Base-by-base conservation (phyloP, 2,797 vertebrate genomes). In the Sandelia bainsii region DNA sequence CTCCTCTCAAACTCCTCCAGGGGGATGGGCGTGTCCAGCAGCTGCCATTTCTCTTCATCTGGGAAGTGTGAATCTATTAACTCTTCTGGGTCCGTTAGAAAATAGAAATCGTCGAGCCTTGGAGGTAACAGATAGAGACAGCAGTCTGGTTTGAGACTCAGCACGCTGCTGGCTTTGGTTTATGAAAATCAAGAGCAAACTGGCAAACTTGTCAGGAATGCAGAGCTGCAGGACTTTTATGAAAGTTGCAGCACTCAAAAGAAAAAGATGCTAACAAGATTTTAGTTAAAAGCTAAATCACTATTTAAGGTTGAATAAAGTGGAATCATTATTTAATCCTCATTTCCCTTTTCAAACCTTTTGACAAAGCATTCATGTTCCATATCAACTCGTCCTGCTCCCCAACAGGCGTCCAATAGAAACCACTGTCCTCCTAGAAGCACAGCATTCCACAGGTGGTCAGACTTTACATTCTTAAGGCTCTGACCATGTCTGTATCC, bases 351-450 rank as follows among this genome's bases (percentile, higher is more conserved):
- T 51, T 46, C 89, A 89, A 67, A 97, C 95, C 94, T 94, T 90
- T 94, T 94, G 56, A 94, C 53, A 25, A 96, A 96, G 74, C 88
- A 77, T 73, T 91, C 90, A 3, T 78, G 87, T 20, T 94, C 90
- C 71, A 91, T 83, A 66, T 95, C 93, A 13, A 96, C 93, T 0
- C 85, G 91, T 11, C 96, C 96, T 4, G 96, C 94, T 0, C 95
- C 96, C 96, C 96, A 96, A 62, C 94, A 96, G 77, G 93, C 92
- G 13, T 94, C 96, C 92, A 96, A 77, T 5, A 96, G 94, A 77
- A 91, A 91, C 95, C 92, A 94, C 77, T 95, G 92, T 39, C 92
- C 93, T 20, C 83, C 94, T 53, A 95, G 84, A 48, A 94, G 89
- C 69, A 92, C 87, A 0, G 90, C 84, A 0, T 96, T 96, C 96